phyloP scores from a whole-genome alignment of 2,113 vertebrate species.

The Hylia prasina region DNA sequence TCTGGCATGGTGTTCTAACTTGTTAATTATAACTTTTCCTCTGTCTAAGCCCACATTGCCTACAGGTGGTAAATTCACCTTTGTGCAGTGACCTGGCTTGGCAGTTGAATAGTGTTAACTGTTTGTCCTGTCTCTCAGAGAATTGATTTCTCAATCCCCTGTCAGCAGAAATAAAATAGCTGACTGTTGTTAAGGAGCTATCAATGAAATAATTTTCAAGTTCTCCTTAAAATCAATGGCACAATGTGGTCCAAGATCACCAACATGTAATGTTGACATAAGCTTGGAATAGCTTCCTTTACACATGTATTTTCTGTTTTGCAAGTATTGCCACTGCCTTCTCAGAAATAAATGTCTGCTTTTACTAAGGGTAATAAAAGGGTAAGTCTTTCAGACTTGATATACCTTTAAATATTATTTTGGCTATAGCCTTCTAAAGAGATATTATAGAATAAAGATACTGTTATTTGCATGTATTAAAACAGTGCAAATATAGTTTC shows the following conservation, averaged over 20 bases:
- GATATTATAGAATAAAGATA: background rate
- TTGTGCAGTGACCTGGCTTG: constrained; percentile 31
- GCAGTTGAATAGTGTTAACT: constrained; percentile 17
- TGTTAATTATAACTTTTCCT: background rate
- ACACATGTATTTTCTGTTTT: background rate
- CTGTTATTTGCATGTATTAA: background rate
- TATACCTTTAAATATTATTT: background rate
- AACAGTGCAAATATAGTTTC: background rate
- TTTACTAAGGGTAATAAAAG: background rate
- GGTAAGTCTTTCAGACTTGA: background rate
- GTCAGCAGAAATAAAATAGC: constrained; percentile 30
- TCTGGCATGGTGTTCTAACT: background rate
- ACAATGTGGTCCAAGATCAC: background rate
- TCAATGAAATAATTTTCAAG: constrained; percentile 27
- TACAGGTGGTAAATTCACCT: background rate
- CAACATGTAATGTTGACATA: background rate
- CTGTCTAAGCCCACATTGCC: background rate
- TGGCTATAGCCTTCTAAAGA: background rate
- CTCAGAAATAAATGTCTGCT: background rate
- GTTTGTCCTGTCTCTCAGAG: background rate
- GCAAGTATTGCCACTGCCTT: background rate
- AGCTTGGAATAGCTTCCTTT: background rate
- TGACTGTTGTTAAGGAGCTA: background rate
- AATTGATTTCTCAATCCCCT: constrained; percentile 26
- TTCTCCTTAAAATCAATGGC: constrained; percentile 30